Percentiles rank a stretch among this genome's conserved stretches.
Conservation (phyloP, 1,140 invertebrate genomes). For the Leucophenga varia region DNA sequence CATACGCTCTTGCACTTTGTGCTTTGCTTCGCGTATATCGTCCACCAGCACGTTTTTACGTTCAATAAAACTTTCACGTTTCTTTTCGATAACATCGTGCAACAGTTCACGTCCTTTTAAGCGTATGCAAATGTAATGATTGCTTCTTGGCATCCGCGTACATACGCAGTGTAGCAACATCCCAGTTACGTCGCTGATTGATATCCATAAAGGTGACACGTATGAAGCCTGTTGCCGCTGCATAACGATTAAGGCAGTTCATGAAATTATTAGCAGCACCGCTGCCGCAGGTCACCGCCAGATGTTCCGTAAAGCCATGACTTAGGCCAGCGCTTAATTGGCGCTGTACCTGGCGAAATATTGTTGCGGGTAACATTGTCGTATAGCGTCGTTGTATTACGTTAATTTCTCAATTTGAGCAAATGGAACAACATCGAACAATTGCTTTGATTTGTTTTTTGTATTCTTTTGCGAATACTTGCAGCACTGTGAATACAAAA, state of each 20-base stretch:
- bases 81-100: conserved; percentile 62
- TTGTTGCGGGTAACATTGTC: conserved; percentile 41
- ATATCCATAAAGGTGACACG: conserved; percentile 49
- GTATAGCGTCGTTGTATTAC: too few species aligned
- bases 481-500: too few species aligned
- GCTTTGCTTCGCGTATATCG: conserved; percentile 68
- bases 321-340: conserved; percentile 27
- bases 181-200: conserved; percentile 43
- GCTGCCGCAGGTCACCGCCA: conserved; percentile 29
- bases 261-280: conserved; percentile 23
- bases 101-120: conserved; percentile 58
- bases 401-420: too few species aligned
- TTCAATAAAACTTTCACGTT: conserved; percentile 63
- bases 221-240: conserved; percentile 50
- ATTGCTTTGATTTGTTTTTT: too few species aligned
- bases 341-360: conserved; percentile 43
- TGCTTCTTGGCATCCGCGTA: conserved; percentile 50
- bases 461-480: too few species aligned
- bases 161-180: conserved; percentile 37
- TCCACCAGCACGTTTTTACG: conserved; percentile 65
- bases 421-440: too few species aligned
- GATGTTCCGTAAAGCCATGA: conserved; percentile 38
- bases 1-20: conserved; percentile 63
- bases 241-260: conserved; percentile 48
- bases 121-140: conserved; percentile 37